These are phyloP conservation scores for Drosophila peninsularis DNA, from an alignment of 2,888 invertebrate genomes.

Conservation along the genomic window DNA sequence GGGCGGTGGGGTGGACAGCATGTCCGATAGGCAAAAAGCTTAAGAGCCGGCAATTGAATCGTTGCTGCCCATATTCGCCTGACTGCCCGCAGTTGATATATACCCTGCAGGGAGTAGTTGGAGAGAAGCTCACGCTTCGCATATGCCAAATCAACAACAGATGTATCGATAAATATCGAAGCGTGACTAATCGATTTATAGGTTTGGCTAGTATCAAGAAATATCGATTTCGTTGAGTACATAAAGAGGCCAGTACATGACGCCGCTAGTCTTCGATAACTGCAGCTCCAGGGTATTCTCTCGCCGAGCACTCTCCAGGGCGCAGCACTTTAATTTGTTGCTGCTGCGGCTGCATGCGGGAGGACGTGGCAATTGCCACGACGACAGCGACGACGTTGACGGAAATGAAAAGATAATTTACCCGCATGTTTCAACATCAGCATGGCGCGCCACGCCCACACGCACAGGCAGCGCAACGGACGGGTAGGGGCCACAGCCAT, in stretches of 20 bases:
- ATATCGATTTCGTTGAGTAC: too few relatives aligned
- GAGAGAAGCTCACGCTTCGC: neutral
- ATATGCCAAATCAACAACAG: too few relatives aligned
- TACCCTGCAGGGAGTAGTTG: neutral
- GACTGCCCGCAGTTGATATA: conserved; percentile 12
- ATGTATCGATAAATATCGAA: too few relatives aligned
- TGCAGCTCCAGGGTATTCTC: neutral
- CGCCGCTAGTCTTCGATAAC: too few relatives aligned
- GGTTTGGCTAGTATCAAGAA: too few relatives aligned
- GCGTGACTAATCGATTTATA: too few relatives aligned
- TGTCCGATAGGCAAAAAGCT: conserved; percentile 49
- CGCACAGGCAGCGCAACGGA: conserved; percentile 4
- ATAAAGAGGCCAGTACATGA: too few relatives aligned
- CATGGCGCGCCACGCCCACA: conserved; percentile 38
- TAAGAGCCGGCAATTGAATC: conserved; percentile 54
- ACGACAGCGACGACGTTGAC: conserved; percentile 43
- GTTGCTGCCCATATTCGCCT: conserved; percentile 13
- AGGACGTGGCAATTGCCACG: conserved; percentile 52
- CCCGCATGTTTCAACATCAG: conserved; percentile 71
- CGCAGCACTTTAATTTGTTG: neutral
- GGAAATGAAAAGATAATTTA: conserved; percentile 79
- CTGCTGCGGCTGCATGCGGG: conserved; percentile 15
- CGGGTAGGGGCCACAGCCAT: neutral
- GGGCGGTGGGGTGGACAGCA: neutral
- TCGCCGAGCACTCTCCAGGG: neutral